Evolutionary conservation across 2,888 invertebrate species (phyloP), one percentile per base, ranked within the genome.

Genomic region (Ctena decussata): DNA sequence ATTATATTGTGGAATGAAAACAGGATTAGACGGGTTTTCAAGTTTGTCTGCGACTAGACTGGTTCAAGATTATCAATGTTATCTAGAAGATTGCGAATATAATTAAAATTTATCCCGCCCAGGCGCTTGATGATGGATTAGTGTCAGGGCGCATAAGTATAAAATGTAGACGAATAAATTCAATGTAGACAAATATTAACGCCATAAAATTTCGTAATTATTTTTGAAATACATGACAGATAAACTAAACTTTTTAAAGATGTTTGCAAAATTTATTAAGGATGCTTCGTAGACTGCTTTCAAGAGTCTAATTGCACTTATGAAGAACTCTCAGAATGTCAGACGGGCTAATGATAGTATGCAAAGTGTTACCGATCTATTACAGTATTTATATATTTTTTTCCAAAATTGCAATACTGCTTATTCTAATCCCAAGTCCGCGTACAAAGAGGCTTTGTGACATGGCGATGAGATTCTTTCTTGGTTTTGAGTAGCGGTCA

Each of bases 1-100:
- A 84, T 86, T 86, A 84, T 27, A n/a, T 21, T 27, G 65, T 70
- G 77, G 82, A 53, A 86, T 89, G 86, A 84, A 79, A 77, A 35
- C 65, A 65, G 35, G 65, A 35, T 35, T 65, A 35, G 35, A 35
- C 5, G 65, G 65, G 35, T 35, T 65, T 65, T 32, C 65, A 8
- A 35, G 65, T 35, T 65, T 27, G 65, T 65, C 65, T 65, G 5
- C 35, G 65, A 65, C 65, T 18, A 65, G 65, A 65, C 65, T 65
- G 35, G 65, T 65, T 32, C 65, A 21, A 35, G 35, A 65, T 32
- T 65, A 35, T 35, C 65, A 65, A 21, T 21, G 35, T 65, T 65
- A 65, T 65, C 65, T 65, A 35, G 65, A 35, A 12, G 65, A 12
- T 30, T 65, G 35, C 65, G 30, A 21, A 65, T 30, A 35, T 65